phyloP scores from a whole-genome alignment of 92 coral and sea anemone genomes.

The Zoanthus sansibaricus region DNA sequence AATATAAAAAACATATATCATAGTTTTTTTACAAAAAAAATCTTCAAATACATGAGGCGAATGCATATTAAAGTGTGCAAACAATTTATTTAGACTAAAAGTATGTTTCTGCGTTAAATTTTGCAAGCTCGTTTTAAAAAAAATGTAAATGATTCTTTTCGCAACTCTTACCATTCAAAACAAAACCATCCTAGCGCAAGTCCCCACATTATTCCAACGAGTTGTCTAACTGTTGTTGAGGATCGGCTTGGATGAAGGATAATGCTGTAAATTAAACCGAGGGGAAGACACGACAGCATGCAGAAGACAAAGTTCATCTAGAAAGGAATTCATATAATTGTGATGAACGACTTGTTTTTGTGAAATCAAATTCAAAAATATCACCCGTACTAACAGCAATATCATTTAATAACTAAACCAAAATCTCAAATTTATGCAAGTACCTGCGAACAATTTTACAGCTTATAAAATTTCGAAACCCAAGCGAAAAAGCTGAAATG shows the following conservation, averaged over 20 bases:
- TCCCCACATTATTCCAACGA: slow-evolving; percentile 40
- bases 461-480: neutral
- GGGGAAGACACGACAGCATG: slow-evolving; percentile 2
- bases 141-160: neutral
- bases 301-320: slow-evolving; percentile 41
- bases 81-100: too few relatives aligned
- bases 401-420: neutral
- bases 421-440: neutral
- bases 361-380: neutral
- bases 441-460: neutral
- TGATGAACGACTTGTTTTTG: neutral
- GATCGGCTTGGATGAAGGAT: slow-evolving; percentile 15
- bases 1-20: too few relatives aligned
- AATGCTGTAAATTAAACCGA: slow-evolving; percentile 4
- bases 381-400: neutral
- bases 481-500: slow-evolving; percentile 16
- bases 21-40: too few relatives aligned
- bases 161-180: slow-evolving; percentile 18
- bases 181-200: slow-evolving; percentile 33
- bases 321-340: neutral
- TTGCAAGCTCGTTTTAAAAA: neutral
- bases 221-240: slow-evolving; percentile 26
- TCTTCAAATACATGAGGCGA: too few relatives aligned
- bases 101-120: neutral
- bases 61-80: too few relatives aligned